Conservation (phyloP, 2,888 invertebrate species). For the Lypha dubia region DNA sequence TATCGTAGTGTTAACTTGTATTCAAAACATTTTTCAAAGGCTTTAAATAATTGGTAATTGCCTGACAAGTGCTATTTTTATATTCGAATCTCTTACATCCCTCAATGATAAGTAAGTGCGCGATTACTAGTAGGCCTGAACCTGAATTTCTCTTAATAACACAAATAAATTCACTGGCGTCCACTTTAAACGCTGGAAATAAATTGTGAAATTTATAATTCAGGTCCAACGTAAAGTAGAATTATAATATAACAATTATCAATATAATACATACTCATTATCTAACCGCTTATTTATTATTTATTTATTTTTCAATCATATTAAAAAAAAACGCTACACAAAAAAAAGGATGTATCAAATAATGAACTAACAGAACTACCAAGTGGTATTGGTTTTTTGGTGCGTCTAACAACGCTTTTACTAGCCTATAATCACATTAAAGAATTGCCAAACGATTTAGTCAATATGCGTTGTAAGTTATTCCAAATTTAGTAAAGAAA, state of each 20-base stretch:
- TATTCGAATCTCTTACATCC: no score
- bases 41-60: no score
- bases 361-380: constrained; percentile 90
- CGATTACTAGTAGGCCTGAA: no score
- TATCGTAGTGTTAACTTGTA: neutral
- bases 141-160: no score
- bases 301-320: constrained; percentile 51
- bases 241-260: constrained; percentile 3
- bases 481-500: neutral
- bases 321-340: constrained; percentile 3
- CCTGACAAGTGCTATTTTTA: no score
- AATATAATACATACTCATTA: constrained; percentile 13
- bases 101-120: no score
- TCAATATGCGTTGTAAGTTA: constrained; percentile 90
- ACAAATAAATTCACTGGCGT: no score
- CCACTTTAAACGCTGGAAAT: neutral
- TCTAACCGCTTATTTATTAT: constrained; percentile 39
- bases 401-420: constrained; percentile 89
- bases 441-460: constrained; percentile 91
- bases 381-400: constrained; percentile 92
- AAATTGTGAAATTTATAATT: neutral
- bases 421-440: constrained; percentile 89
- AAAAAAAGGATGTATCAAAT: constrained; percentile 89
- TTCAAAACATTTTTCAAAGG: neutral
- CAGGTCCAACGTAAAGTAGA: neutral